Evolutionary conservation across 2,888 invertebrate genomes (phyloP).

Genomic region (Himalopsyche tibetana): DNA sequence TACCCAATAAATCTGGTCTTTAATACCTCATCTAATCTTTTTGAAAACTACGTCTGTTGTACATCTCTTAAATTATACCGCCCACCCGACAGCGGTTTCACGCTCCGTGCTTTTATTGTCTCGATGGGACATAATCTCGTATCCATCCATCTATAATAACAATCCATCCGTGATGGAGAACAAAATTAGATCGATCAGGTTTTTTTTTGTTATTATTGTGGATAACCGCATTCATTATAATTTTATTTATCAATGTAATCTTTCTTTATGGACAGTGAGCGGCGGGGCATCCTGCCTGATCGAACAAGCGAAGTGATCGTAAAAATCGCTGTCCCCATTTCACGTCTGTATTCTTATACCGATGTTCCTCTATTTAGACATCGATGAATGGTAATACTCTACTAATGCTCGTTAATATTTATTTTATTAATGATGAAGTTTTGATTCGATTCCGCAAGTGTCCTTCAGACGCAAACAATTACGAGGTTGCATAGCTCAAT

Average conservation of each 20-base stretch:
- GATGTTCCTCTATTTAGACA: too few relatives aligned
- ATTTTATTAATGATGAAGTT: neutral
- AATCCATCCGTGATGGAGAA: conserved; percentile 29
- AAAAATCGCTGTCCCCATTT: neutral
- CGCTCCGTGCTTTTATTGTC: neutral
- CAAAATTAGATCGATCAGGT: neutral
- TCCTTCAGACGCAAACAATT: neutral
- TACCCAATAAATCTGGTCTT: neutral
- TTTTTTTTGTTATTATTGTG: neutral
- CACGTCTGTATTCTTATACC: neutral
- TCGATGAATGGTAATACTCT: too few relatives aligned
- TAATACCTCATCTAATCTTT: neutral
- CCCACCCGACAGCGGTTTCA: conserved; percentile 34
- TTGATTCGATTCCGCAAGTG: neutral
- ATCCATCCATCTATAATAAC: neutral
- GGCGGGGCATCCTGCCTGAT: neutral
- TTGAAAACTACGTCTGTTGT: neutral
- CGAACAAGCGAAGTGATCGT: neutral
- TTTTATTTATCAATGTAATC: neutral
- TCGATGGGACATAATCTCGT: neutral
- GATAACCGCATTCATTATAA: neutral
- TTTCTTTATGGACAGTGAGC: neutral
- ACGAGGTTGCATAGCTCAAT: neutral
- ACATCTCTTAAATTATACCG: neutral
- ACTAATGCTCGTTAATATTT: too few relatives aligned